phyloP scores from a whole-genome alignment of 2,888 invertebrate species.

The Tenthredo amoena region DNA sequence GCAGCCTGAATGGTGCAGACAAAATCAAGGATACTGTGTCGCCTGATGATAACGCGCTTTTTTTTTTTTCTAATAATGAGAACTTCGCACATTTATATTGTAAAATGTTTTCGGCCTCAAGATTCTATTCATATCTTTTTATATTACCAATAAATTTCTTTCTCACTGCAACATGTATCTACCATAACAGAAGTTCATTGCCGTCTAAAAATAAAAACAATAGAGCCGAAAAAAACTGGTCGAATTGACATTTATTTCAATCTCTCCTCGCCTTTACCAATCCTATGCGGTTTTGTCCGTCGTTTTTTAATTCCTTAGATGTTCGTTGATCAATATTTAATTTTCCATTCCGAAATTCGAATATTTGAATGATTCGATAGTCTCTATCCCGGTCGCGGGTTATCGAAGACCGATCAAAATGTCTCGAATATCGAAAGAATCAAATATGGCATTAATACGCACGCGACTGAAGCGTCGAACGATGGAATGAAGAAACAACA shows the following conservation, averaged over 20 bases:
- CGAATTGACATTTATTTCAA: not conserved
- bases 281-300: not conserved
- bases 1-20: constrained; percentile 92
- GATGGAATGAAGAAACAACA: not conserved
- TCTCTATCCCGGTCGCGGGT: not conserved
- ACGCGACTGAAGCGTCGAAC: not conserved
- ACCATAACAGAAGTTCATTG: not conserved
- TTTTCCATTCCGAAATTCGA: not conserved
- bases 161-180: not conserved
- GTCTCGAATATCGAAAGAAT: not conserved
- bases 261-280: not conserved
- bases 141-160: not conserved
- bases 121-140: not conserved
- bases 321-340: not conserved
- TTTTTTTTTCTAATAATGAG: not conserved
- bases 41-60: not conserved
- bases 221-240: not conserved
- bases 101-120: not conserved
- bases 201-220: not conserved
- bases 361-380: not conserved
- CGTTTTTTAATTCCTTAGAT: not conserved
- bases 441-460: not conserved
- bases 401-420: not conserved
- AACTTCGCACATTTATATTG: not conserved
- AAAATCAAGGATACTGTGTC: constrained; percentile 87